phyloP scores from a whole-genome alignment of 1,140 invertebrate species.

The Trichonephila inaurata region DNA sequence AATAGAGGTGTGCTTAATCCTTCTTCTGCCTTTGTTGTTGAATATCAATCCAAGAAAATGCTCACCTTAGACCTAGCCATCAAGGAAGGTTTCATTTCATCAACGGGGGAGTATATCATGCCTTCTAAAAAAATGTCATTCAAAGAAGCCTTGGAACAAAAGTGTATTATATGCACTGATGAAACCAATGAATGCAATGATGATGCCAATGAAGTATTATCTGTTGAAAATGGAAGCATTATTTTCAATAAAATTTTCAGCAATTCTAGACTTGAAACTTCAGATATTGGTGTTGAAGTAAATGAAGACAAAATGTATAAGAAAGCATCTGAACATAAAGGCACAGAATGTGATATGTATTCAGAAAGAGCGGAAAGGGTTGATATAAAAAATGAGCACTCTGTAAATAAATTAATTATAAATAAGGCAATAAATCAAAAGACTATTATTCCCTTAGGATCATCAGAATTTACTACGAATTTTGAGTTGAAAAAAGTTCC shows the following conservation, averaged over 20 bases:
- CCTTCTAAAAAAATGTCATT: conserved; percentile 89
- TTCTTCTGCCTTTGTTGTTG: conserved; percentile 79
- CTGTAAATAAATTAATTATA: not conserved
- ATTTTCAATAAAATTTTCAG: conserved; percentile 72
- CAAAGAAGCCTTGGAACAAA: conserved; percentile 88
- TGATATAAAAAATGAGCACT: not conserved
- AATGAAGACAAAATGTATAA: conserved; percentile 7
- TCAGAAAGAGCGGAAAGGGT: not conserved
- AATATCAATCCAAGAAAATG: conserved; percentile 78
- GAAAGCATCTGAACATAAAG: not conserved
- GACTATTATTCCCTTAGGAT: conserved; percentile 35
- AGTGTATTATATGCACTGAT: conserved; percentile 86
- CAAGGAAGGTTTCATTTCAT: conserved; percentile 89
- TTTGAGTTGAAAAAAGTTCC: conserved; percentile 27
- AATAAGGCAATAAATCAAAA: conserved; percentile 27
- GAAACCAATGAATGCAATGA: no score
- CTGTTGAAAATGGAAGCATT: conserved; percentile 80
- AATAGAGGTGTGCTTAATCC: conserved; percentile 81
- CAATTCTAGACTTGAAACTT: conserved; percentile 25
- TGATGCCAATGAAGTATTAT: conserved; percentile 77
- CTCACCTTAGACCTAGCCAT: conserved; percentile 90
- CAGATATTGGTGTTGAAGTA: conserved; percentile 39
- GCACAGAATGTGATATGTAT: conserved; percentile 15
- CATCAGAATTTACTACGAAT: conserved; percentile 47
- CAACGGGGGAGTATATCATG: conserved; percentile 88